Evolutionary conservation across 2,797 vertebrate genomes (phyloP), one percentile per base, ranked within the genome.

Genomic region (Setipinna tenuifilis): DNA sequence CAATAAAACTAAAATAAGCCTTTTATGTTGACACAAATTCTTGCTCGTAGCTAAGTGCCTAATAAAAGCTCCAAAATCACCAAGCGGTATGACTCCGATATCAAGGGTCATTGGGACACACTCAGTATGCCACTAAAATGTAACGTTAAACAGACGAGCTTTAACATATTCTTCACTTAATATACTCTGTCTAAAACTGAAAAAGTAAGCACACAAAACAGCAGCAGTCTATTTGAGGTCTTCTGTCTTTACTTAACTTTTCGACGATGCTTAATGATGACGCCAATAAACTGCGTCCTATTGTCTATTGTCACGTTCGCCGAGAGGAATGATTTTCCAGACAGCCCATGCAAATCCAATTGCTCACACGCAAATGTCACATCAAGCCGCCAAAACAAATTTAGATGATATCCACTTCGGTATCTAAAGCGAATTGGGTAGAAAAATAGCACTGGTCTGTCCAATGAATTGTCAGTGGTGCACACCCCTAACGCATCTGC

Each of bases 241-340:
- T 21, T 19, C 31, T 41, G 57, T 14, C 50, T 81, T 28, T 92
- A 93, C 93, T 93, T 92, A 88, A 83, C 11, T 84, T 23, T 19
- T 31, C 12, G 50, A 54, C 0, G 91, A 89, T 90, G 92, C 88
- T 62, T 0, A 9, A 3, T 19, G 54, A 86, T 95, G 94, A 95
- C 93, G 95, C 84, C 12, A 28, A 44, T 83, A 57, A 57, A 0
- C 46, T 21, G 83, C 41, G 87, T 65, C 50, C 50, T 23, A 35
- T 84, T 78, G 35, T 78, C 41, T 41, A 78, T 78, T 78, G 41
- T 78, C 71, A 44, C 31, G 17, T 4, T 62, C 48, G 62, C 44
- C 12, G 0, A 1, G 1, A 23, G 46, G 16, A 19, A 17, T 46
- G 14, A 59, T 48, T 50, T 78, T 1, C 31, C 3, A 17, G 82